phyloP scores from a whole-genome alignment of 2,113 vertebrate species.

The Danionella cerebrum region DNA sequence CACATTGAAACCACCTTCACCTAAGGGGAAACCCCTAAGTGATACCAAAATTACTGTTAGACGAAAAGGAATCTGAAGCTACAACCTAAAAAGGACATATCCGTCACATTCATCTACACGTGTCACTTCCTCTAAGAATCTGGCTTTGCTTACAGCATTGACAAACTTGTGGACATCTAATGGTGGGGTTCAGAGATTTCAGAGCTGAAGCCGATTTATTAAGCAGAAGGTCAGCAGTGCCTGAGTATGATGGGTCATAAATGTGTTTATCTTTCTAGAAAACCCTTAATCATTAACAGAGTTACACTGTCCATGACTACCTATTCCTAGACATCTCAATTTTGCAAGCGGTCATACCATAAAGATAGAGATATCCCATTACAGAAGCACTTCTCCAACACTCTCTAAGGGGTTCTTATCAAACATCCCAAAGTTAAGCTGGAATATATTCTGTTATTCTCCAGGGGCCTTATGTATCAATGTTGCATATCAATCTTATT shows the following conservation, averaged over 20 bases:
- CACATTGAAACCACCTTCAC: not conserved
- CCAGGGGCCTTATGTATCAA: no score
- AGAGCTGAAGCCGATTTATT: not conserved
- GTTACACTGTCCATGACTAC: not conserved
- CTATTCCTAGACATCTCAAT: not conserved
- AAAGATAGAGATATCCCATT: no score
- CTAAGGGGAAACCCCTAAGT: constrained; percentile 2
- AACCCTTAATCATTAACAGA: not conserved
- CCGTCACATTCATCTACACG: constrained; percentile 15
- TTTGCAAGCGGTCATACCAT: not conserved
- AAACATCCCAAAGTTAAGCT: no score
- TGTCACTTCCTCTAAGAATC: constrained; percentile 1
- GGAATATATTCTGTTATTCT: no score
- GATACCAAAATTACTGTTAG: not conserved
- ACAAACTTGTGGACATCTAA: no score
- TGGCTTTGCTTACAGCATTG: no score
- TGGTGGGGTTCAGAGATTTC: no score
- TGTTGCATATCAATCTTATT: no score
- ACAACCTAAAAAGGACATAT: constrained; percentile 10
- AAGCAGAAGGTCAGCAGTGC: not conserved
- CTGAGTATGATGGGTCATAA: not conserved
- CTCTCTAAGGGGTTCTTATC: no score
- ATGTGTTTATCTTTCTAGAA: not conserved
- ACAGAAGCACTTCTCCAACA: no score
- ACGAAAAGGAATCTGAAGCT: not conserved